phyloP scores from a whole-genome alignment of 2,113 vertebrate genomes.

The Poecilia latipinna region DNA sequence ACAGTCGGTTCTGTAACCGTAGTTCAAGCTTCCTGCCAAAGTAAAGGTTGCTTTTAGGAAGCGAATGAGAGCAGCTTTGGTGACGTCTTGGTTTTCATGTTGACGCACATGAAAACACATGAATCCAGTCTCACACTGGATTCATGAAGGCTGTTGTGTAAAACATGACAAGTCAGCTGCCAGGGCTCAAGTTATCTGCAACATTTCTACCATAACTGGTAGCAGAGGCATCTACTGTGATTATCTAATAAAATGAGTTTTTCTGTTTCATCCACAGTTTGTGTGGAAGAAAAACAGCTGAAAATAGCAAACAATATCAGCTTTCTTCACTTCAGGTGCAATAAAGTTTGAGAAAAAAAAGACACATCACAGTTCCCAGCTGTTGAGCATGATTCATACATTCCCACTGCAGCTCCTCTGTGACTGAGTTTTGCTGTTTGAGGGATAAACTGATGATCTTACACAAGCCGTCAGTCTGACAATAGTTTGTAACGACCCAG shows the following conservation, averaged over 20 bases:
- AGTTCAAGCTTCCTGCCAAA: conserved; percentile 7
- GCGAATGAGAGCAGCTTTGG: conserved; percentile 4
- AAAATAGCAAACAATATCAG: background rate
- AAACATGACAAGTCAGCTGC: background rate
- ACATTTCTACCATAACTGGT: background rate
- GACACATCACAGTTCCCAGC: background rate
- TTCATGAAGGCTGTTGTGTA: background rate
- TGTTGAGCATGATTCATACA: background rate
- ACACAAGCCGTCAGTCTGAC: too few relatives aligned
- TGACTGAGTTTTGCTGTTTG: background rate
- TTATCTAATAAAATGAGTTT: background rate
- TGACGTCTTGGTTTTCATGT: conserved; percentile 10
- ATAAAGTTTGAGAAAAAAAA: too few relatives aligned
- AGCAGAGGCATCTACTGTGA: background rate
- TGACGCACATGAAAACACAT: background rate
- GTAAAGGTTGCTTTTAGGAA: background rate
- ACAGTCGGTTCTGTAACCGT: conserved; percentile 10
- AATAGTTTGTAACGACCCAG: too few relatives aligned
- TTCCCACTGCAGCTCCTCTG: background rate
- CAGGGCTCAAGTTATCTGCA: background rate
- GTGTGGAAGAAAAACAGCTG: background rate
- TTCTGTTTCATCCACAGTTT: background rate
- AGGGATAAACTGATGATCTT: background rate
- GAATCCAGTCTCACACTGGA: conserved; percentile 1
- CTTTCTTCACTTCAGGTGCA: background rate